Base-by-base conservation (phyloP, 2,797 vertebrate genomes). In the Myoxocephalus aenaeus region DNA sequence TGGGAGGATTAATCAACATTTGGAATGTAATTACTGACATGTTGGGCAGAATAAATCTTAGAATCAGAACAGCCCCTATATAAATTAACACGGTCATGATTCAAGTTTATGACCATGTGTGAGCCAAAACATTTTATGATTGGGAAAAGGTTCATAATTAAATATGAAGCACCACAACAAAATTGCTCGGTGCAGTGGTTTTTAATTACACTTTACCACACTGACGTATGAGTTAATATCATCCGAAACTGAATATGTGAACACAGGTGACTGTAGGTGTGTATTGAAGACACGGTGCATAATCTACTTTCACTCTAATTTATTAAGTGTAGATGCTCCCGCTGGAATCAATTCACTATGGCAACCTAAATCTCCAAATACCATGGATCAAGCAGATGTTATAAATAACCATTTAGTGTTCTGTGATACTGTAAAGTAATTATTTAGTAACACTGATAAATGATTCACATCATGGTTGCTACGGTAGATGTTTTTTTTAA, bases 401-500 rank as follows among this genome's bases (percentile, higher is more conserved):
- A 73, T 75, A 68, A 83, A 83, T 75, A 82, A 66, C 62, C 48
- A 64, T 77, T 75, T 51, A 70, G 25, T 61, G 44, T 40, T 53
- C 12, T 38, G 71, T 42, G 68, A 72, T 65, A 54, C n/a, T 61
- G 54, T 22, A 54, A 44, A 71, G 61, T 58, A 63, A 81, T 66
- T 76, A 76, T 78, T 75, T 50, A 71, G 50, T 64, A 48, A 66
- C 53, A 34, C 22, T 17, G 3, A 79, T 74, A 14, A 40, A 71
- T 54, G 34, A 76, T 76, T 82, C 25, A 79, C 67, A 70, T 48
- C 4, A 32, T 54, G 8, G 70, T 70, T 38, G 36, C 27, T 15
- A 2, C 4, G 2, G n/a, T 4, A 36, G 40, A 65, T 73, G 14
- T 36, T 42, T 2, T 42, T 42, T 42, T 36, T 8, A 42, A 42